Evolutionary conservation across 1,140 invertebrate genomes (phyloP), one percentile per base, ranked within the genome.

Genomic region (Spodoptera frugiperda): DNA sequence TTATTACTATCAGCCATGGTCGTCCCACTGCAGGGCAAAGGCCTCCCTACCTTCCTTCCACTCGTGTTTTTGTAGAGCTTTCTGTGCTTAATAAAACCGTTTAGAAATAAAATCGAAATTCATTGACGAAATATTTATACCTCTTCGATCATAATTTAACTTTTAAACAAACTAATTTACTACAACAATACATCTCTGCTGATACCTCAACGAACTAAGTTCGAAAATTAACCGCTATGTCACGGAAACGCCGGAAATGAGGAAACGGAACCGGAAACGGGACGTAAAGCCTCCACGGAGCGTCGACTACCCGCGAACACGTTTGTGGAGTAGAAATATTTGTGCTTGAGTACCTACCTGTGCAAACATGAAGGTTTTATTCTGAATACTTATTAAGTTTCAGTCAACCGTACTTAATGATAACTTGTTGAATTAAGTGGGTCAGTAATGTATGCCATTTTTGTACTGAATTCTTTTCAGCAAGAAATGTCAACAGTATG

Each of bases 191-290:
- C 21, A 30, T 30, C 9, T 63, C 59, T 46, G 59, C 33, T 39
- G 46, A 46, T 39, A 39, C 59, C 33, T 1, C n/a, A 6, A 53
- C 6, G 51, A 53, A 11, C 9, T 46, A 70, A 70, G 25, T 70
- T 70, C 48, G 67, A 54, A 70, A 70, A 70, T 70, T 70, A 70
- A 70, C 51, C 67, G 30, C 51, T 33, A 12, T 15, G 67, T 19
- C 49, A 54, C 67, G 67, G 51, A 70, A 70, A n/a, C 25, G 10
- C 15, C 49, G 67, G 67, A 70, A 70, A 70, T 70, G 67, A 70
- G 67, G 67, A 4, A 54, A 54, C 49, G 67, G 67, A 70, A 39
- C 21, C 67, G 67, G 67, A 70, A 70, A 39, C 33, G 67, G 59
- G 30, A 70, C 46, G 46, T 25, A 51, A 51, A 33, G 15, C 51